Conservation (phyloP, 2,797 vertebrate species). For the Pangasius djambal region DNA sequence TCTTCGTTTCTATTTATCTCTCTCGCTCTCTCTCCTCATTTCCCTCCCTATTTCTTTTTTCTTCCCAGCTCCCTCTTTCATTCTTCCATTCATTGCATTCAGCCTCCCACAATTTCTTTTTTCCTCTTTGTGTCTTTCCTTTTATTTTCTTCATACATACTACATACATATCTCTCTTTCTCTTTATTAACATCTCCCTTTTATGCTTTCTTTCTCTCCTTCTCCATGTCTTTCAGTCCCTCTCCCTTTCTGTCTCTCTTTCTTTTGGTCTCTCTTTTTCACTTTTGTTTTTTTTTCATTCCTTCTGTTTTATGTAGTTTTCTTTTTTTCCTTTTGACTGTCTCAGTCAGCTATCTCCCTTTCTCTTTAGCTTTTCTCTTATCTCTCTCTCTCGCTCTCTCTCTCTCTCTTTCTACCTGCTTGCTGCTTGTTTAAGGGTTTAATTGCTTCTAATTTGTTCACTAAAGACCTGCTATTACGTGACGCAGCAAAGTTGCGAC, state of each 20-base stretch:
- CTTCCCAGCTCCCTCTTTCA: neutral
- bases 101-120: neutral
- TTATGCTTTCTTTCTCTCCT: neutral
- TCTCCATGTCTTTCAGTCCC: neutral
- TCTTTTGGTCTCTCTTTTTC: conserved; percentile 25
- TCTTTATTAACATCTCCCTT: neutral
- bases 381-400: conserved; percentile 22
- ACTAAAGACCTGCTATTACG: conserved; percentile 67
- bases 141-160: neutral
- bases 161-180: neutral
- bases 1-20: neutral
- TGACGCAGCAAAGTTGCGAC: conserved; percentile 66
- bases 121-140: conserved; percentile 39
- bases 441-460: conserved; percentile 75
- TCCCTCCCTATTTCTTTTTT: neutral
- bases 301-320: conserved; percentile 40
- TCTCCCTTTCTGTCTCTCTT: neutral
- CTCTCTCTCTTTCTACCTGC: conserved; percentile 53
- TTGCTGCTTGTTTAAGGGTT: conserved; percentile 70
- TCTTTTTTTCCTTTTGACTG: conserved; percentile 50
- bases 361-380: conserved; percentile 31
- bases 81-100: neutral
- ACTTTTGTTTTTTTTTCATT: conserved; percentile 15
- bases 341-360: conserved; percentile 25
- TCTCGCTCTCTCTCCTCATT: conserved; percentile 20